Evolutionary conservation across 2,113 vertebrate species (phyloP).

Genomic region (Hemiprocne comata): DNA sequence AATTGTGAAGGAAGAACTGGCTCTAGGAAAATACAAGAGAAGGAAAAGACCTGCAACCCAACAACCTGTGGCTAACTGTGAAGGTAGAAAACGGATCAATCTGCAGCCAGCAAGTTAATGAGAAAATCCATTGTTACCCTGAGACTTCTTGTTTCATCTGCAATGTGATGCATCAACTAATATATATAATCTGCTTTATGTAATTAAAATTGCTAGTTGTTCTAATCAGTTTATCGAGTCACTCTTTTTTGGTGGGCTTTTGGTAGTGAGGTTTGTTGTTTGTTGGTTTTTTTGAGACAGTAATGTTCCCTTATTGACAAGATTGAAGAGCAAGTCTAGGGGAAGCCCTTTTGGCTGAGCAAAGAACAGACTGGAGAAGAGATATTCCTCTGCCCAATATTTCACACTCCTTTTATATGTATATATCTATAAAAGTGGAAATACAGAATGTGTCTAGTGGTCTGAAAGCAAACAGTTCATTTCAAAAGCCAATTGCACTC

Average conservation of each 20-base stretch:
- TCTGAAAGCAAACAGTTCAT: not conserved
- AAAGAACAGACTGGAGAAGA: not conserved
- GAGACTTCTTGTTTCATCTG: not conserved
- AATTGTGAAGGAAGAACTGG: not conserved
- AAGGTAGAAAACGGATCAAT: not conserved
- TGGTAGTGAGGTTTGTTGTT: too few species aligned
- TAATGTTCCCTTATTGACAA: not conserved
- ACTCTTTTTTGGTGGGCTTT: not conserved
- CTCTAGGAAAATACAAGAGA: not conserved
- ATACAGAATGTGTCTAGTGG: not conserved
- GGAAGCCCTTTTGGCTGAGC: not conserved
- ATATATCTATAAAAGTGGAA: not conserved
- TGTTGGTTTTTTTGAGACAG: not conserved
- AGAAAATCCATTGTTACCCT: not conserved
- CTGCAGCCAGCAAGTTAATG: not conserved
- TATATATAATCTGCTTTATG: not conserved
- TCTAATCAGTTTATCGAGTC: not conserved
- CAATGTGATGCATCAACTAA: not conserved
- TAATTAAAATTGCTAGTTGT: conserved; percentile 42
- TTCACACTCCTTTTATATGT: not conserved
- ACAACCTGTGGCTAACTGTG: not conserved
- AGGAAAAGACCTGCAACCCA: not conserved
- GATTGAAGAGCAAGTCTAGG: not conserved
- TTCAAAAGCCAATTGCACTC: not conserved
- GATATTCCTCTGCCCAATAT: not conserved